Base-by-base conservation (phyloP, 2,113 vertebrate species). In the Formicarius rufipectus region DNA sequence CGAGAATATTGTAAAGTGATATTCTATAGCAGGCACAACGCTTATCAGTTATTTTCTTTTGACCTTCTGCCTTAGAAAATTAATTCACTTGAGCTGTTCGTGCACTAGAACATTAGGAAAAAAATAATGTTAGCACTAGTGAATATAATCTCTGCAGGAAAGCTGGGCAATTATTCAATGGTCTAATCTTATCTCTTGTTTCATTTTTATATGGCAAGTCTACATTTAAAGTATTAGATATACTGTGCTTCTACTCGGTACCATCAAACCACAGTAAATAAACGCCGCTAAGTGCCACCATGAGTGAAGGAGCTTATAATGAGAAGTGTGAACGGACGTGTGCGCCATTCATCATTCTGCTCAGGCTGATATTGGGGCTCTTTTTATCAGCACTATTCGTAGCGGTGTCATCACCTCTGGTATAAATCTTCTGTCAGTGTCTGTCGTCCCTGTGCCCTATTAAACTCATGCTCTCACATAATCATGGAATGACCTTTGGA, bases 341-440 rank as follows among this genome's bases (percentile, higher is more conserved):
- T 97, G 96, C 94, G 89, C 98, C 98, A 99, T 99, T 99, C 98
- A 98, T 99, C 98, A 98, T 99, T 97, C 98, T 98, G 98, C 95
- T 98, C 97, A 97, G 97, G 94, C 98, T 97, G 97, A 97, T 98
- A 98, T 98, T 96, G 97, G 98, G 98, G 98, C 98, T 98, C 98
- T 98, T 98, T 98, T 98, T 99, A 99, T 99, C 99, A 98, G 99
- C 98, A 98, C 97, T 98, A 98, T 99, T 99, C 98, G 97, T 98
- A 98, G 98, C 96, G 2, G 97, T 99, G 99, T 99, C 99, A 98
- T 98, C 98, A 97, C 81, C 97, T 92, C 93, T 90, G 98, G 98
- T 98, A 99, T 99, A 99, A 99, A 99, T 99, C 99, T 99, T 98
- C 98, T 98, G 98, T 98, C 97, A 98, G 96, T 97, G 97, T 96